phyloP scores from a whole-genome alignment of 2,888 invertebrate species.

The Teleiodes luculella region DNA sequence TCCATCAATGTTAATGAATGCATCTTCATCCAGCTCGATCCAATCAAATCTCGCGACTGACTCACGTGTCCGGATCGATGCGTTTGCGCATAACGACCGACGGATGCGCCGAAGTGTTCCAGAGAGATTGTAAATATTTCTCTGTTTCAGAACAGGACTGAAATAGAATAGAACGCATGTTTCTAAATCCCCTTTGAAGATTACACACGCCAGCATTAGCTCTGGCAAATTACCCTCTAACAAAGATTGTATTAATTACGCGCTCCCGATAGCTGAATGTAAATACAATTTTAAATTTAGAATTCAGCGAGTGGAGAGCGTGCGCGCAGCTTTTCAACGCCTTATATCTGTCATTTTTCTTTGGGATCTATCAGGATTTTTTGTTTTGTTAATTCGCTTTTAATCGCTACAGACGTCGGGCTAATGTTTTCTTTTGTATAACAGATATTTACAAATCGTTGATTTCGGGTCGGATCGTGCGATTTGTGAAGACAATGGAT shows the following conservation, averaged over 20 bases:
- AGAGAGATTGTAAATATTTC: slow-evolving; percentile 78
- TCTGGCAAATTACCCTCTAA: slow-evolving; percentile 79
- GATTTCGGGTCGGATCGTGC: slow-evolving; percentile 20
- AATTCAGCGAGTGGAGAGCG: slow-evolving; percentile 54
- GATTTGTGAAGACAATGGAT: slow-evolving; percentile 39
- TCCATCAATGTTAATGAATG: slow-evolving; percentile 56
- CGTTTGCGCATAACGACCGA: slow-evolving; percentile 72
- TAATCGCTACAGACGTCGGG: slow-evolving; percentile 39
- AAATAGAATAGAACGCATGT: slow-evolving; percentile 78
- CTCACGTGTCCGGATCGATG: slow-evolving; percentile 60
- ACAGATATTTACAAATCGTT: slow-evolving; percentile 18
- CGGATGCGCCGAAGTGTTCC: slow-evolving; percentile 78
- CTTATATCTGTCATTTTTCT: slow-evolving; percentile 68
- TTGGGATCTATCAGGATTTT: slow-evolving; percentile 39
- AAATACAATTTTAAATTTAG: slow-evolving; percentile 74
- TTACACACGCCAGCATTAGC: slow-evolving; percentile 77
- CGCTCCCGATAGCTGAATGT: slow-evolving; percentile 73
- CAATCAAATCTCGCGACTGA: slow-evolving; percentile 65
- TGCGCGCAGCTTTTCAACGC: slow-evolving; percentile 53
- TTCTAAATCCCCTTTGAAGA: slow-evolving; percentile 79
- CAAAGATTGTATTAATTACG: slow-evolving; percentile 80
- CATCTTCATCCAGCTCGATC: slow-evolving; percentile 58
- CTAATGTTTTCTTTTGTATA: slow-evolving; percentile 27
- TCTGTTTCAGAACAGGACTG: slow-evolving; percentile 76
- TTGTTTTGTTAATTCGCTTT: slow-evolving; percentile 38